A percentile compares a stretch with the other conserved stretches of the same genome.
Evolutionary conservation across 2,797 vertebrate species (phyloP).

Genomic region (Gorsachius magnificus): DNA sequence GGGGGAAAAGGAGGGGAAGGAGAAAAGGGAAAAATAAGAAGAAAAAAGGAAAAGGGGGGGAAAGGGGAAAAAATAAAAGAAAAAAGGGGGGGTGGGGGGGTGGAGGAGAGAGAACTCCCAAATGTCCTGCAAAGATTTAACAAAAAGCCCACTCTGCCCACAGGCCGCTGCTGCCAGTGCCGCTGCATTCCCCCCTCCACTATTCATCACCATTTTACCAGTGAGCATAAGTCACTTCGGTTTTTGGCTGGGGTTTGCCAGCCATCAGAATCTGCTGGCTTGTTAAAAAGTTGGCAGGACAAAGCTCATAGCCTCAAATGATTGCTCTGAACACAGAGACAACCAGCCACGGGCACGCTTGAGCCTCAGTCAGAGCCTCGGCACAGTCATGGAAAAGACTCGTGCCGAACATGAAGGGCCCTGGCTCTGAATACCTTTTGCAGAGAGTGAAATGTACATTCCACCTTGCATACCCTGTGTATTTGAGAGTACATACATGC

Average conservation of each 20-base stretch:
- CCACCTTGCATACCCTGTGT: fast-evolving
- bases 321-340: background rate
- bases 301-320: background rate
- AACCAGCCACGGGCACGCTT: background rate
- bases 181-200: fast-evolving
- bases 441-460: fast-evolving
- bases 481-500: background rate
- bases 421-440: background rate
- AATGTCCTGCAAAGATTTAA: background rate
- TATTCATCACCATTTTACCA: background rate
- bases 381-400: background rate
- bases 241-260: background rate
- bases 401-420: fast-evolving
- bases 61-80: no score
- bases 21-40: no score
- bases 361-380: background rate
- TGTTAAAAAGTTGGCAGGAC: background rate
- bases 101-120: background rate
- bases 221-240: background rate
- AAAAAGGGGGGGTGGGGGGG: no score
- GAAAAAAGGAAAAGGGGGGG: no score
- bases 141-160: fast-evolving
- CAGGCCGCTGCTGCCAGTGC: background rate
- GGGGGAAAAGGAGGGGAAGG: no score
- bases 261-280: background rate